Base-by-base conservation (phyloP, 2,797 vertebrate species). In the Naso thynnoides region DNA sequence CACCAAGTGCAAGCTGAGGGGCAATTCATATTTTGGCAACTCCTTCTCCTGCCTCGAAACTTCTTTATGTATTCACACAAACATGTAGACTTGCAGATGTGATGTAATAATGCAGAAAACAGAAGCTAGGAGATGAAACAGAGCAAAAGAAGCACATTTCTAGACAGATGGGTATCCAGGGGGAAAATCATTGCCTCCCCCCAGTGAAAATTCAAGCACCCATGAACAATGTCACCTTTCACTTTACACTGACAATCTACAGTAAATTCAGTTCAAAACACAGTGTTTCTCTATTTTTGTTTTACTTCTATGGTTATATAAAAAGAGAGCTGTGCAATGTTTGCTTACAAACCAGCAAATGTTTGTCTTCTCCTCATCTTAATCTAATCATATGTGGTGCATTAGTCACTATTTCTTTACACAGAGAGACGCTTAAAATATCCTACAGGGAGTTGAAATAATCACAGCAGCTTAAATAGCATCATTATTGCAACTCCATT, bases 401-500 rank as follows among this genome's bases (percentile, higher is more conserved):
- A 70, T 73, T 41, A 54, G 47, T 73, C 56, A 50, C 21, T 13
- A 76, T 67, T 71, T 68, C 31, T 58, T 67, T 36, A 58, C 45
- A 68, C 6, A 39, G 8, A 49, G 19, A 21, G 29, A n/a, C 53
- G 6, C 57, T 59, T 60, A 47, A 62, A 68, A 70, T 50, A 78
- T 63, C 75, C 41, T 48, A 26, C 49, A 52, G 65, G 64, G 52
- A 31, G 70, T 21, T 70, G 45, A 27, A n/a, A 74, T 74, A 62
- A 87, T 68, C 45, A 56, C 29, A 77, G 29, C 50, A 42, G 21
- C 67, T 82, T 62, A 27, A 76, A 63, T 44, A 56, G 24, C 48
- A 29, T 57, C 44, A 21, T 62, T 10, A 19, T 27, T 53, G 48
- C 47, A 62, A 18, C 52, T 61, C 26, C 56, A 64, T 38, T 61